Base-by-base conservation (phyloP, 2,797 vertebrate genomes). In the Oreortyx pictus region DNA sequence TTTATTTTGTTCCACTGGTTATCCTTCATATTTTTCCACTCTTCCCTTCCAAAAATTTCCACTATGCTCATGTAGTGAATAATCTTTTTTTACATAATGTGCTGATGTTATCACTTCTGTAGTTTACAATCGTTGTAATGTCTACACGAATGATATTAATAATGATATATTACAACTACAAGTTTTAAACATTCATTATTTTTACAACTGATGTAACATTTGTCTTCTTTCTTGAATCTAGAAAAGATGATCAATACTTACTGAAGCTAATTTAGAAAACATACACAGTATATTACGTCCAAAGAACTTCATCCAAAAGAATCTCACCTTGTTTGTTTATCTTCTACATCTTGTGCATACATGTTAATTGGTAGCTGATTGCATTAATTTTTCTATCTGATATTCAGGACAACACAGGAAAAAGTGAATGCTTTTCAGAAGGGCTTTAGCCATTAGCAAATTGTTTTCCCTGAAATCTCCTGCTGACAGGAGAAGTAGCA, bases 11-110 rank as follows among this genome's bases (percentile, higher is more conserved):
- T 92, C 16, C 3, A 29, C 1, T 5, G 23, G 4, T 3, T 35
- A 47, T 24, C 11, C 23, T 54, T n/a, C 52, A 41, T 41, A 19
- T 37, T 37, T 66, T 68, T 33, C 31, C 43, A 20, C 23, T 64
- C 15, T 52, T 54, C 3, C 46, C 35, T 24, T 19, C 14, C 19
- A 76, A 59, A 0, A 39, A 83, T 67, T 77, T 74, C 19, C 9
- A 74, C 12, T 6, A 7, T 56, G 49, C 3, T 79, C 11, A 27
- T 0, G 1, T 15, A 49, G 1, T 49, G 3, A 2, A 13, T 1
- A 4, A 52, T 52, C 19, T 4, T 25, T 57, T 68, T 74, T 76
- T 46, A 27, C 14, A n/a, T 6, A 33, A 57, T 1, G 0, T 31
- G 15, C 1, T 82, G 47, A 41, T 88, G 72, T 54, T 44, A 68